A percentile compares a stretch with the other conserved stretches of the same genome.
Evolutionary conservation across 2,113 vertebrate species (phyloP).

Genomic region (Carlito syrichta): DNA sequence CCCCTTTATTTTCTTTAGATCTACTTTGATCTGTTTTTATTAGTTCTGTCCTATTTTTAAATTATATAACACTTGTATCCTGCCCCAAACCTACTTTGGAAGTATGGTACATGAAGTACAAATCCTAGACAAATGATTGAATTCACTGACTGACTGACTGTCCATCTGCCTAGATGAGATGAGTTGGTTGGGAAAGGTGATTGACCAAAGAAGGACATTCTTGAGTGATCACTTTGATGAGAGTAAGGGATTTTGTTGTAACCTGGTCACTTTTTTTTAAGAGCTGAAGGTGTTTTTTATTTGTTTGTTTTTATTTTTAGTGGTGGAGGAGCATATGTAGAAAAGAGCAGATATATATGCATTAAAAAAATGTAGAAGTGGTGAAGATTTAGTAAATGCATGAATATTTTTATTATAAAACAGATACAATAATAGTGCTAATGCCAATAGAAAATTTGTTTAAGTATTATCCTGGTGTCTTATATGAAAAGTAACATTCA

Average conservation of each 20-base stretch:
- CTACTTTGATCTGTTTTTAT: neutral
- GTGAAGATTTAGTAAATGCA: constrained; percentile 5
- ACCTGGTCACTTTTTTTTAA: neutral
- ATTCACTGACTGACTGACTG: neutral
- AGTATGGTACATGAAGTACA: neutral
- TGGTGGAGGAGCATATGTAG: neutral
- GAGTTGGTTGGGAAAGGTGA: neutral
- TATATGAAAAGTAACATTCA: neutral
- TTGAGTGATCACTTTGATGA: neutral
- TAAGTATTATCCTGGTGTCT: neutral
- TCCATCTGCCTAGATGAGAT: neutral
- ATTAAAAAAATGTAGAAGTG: neutral
- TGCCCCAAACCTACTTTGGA: neutral
- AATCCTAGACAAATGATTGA: neutral
- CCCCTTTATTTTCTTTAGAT: neutral
- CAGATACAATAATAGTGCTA: neutral
- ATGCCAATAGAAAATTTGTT: neutral
- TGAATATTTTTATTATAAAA: neutral
- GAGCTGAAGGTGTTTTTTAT: neutral
- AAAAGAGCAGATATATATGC: neutral
- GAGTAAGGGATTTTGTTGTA: neutral
- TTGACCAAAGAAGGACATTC: neutral
- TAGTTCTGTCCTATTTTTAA: neutral
- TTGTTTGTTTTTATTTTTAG: neutral
- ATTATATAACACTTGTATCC: neutral